Evolutionary conservation across 2,113 vertebrate species (phyloP).

Genomic region (Isichthys henryi): DNA sequence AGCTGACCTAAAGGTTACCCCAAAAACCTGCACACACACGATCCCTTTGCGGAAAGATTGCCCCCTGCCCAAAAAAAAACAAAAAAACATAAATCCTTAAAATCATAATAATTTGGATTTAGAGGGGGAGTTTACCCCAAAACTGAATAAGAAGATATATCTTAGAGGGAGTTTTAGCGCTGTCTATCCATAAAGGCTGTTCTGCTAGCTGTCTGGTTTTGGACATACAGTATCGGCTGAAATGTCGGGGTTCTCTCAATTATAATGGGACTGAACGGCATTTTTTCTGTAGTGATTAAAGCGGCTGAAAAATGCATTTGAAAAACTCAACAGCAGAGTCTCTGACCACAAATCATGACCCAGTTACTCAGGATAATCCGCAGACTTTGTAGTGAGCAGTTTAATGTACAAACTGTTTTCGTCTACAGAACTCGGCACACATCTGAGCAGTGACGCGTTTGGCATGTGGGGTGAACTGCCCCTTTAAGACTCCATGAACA

Average conservation of each 20-base stretch:
- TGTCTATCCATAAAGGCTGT: not conserved
- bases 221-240: not conserved
- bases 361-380: not conserved
- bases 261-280: not conserved
- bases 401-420: not conserved
- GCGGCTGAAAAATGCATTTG: not conserved
- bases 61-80: no score
- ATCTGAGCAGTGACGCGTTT: not conserved
- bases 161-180: not conserved
- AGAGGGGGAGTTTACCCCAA: not conserved
- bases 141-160: not conserved
- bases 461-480: not conserved
- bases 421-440: not conserved
- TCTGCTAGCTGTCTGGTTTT: not conserved
- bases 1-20: not conserved
- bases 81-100: not conserved
- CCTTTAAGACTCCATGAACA: not conserved
- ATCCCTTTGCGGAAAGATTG: not conserved
- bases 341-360: not conserved
- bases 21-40: not conserved
- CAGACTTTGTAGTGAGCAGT: not conserved
- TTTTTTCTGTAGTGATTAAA: not conserved
- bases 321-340: not conserved
- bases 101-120: not conserved
- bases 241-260: not conserved